Evolutionary conservation across 2,888 invertebrate genomes (phyloP).

Genomic region (Acrobasis consociella): DNA sequence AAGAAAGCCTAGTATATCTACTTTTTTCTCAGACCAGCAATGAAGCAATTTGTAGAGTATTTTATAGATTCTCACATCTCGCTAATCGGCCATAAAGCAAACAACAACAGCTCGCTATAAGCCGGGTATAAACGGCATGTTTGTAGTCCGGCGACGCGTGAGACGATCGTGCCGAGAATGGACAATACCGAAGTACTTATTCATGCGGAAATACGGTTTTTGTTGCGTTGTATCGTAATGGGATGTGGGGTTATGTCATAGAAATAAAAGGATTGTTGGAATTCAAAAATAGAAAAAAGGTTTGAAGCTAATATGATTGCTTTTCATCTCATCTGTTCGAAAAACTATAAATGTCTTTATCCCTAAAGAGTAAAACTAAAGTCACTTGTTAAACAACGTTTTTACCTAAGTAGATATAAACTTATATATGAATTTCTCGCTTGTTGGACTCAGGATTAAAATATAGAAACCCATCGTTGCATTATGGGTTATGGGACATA

Average conservation of each 20-base stretch:
- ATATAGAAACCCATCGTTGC: too few species aligned
- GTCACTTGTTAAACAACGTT: too few species aligned
- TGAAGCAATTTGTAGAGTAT: neutral
- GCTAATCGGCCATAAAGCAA: neutral
- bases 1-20: too few species aligned
- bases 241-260: neutral
- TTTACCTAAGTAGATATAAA: too few species aligned
- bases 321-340: too few species aligned
- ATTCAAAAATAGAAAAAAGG: neutral
- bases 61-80: neutral
- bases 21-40: too few species aligned
- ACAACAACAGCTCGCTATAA: neutral
- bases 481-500: too few species aligned
- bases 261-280: neutral
- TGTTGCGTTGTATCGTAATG: neutral
- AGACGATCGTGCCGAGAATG: neutral
- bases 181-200: constrained; percentile 1
- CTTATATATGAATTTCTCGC: too few species aligned
- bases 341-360: too few species aligned
- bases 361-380: too few species aligned
- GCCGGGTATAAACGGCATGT: neutral
- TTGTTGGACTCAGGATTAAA: too few species aligned
- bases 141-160: neutral
- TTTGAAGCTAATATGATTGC: too few species aligned
- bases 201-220: neutral